phyloP scores from a whole-genome alignment of 2,797 vertebrate genomes.

The Myioborus miniatus region DNA sequence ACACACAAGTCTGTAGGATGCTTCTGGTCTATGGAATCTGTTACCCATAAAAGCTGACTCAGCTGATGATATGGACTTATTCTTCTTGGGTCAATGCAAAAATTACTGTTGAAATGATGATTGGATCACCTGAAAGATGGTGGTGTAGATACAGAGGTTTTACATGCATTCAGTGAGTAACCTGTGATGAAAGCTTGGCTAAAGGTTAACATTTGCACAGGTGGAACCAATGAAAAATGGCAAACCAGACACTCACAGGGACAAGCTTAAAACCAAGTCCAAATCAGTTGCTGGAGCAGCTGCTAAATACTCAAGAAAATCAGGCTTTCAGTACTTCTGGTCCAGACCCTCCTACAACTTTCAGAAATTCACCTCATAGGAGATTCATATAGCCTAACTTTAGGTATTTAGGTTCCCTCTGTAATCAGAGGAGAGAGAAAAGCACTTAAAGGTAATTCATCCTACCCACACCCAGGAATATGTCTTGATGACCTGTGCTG shows the following conservation, averaged over 20 bases:
- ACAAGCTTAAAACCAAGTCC: not conserved
- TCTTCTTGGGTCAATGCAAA: not conserved
- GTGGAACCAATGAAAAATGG: not conserved
- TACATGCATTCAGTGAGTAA: not conserved
- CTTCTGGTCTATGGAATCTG: not conserved
- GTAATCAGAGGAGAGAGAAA: not conserved
- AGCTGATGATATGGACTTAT: not conserved
- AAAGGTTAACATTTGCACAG: not conserved
- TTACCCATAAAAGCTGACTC: not conserved
- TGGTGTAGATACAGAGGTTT: not conserved
- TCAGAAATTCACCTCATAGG: not conserved
- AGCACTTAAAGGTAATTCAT: not conserved
- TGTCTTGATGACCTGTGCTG: not conserved
- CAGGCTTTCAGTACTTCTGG: not conserved
- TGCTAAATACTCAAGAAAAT: not conserved
- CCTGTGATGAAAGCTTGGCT: not conserved
- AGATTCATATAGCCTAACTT: not conserved
- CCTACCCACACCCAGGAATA: not conserved
- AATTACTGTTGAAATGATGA: not conserved
- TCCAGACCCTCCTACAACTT: not conserved
- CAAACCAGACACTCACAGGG: not conserved
- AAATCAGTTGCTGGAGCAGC: not conserved
- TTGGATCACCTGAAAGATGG: not conserved
- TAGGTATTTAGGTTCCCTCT: not conserved
- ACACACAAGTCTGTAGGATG: not conserved